These are phyloP conservation scores for Lordiphosa mommai DNA, from an alignment of 1,140 invertebrate species.

Conservation along the genomic window DNA sequence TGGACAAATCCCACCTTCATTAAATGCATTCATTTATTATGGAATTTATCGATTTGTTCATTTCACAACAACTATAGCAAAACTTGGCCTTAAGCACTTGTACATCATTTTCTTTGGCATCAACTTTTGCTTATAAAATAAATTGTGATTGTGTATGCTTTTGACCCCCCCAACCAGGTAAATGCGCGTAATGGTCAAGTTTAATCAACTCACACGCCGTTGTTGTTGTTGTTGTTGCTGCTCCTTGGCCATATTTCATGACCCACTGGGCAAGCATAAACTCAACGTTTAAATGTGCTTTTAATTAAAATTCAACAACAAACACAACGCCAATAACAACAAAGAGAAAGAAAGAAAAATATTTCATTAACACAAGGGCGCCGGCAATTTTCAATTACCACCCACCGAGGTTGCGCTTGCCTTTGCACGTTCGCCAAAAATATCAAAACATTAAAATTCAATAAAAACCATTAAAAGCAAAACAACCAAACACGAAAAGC, in stretches of 20 bases:
- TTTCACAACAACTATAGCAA: conserved; percentile 29
- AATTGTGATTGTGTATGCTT: conserved; percentile 51
- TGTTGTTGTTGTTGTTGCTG: conserved; percentile 21
- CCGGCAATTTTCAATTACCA: conserved; percentile 66
- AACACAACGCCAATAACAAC: conserved; percentile 14
- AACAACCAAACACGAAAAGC: conserved; percentile 58
- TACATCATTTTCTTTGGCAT: conserved; percentile 22
- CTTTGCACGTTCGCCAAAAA: conserved; percentile 38
- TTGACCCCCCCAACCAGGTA: conserved; percentile 39
- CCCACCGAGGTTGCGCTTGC: conserved; percentile 45
- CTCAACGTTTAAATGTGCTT: conserved; percentile 69
- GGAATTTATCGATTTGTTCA: conserved; percentile 33
- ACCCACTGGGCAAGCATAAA: conserved; percentile 60
- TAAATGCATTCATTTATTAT: conserved; percentile 32
- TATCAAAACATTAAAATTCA: conserved; percentile 76
- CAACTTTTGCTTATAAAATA: conserved; percentile 29
- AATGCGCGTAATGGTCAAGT: conserved; percentile 38
- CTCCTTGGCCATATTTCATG: conserved; percentile 53
- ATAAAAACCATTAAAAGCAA: conserved; percentile 70
- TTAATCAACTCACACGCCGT: conserved; percentile 56
- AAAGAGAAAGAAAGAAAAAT: conserved; percentile 17
- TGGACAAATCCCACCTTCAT: conserved; percentile 20
- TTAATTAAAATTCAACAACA: conserved; percentile 61
- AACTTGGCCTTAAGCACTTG: conserved; percentile 25
- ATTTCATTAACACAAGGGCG: conserved; percentile 66